A percentile compares a stretch with the other conserved stretches of the same genome.
These are phyloP conservation scores for Falcaria lacertinaria DNA, from an alignment of 2,888 invertebrate genomes.

Conservation along the genomic window DNA sequence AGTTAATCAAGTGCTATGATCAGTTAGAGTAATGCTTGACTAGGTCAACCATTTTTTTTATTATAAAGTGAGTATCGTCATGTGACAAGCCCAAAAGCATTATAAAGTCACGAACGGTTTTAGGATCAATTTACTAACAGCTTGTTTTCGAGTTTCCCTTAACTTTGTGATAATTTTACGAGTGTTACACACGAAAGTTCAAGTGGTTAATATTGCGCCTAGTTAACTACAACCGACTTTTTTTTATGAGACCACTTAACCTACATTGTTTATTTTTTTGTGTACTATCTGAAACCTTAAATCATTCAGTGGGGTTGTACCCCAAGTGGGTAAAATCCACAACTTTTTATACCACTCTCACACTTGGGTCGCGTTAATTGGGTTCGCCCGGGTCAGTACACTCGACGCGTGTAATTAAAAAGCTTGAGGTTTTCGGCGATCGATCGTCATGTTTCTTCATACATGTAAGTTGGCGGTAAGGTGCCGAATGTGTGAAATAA, in stretches of 20 bases:
- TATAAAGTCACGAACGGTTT: conserved; percentile 31
- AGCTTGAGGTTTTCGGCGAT: background rate
- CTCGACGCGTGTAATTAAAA: background rate
- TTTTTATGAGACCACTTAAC: conserved; percentile 35
- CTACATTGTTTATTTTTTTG: conserved; percentile 33
- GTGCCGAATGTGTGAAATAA: too few relatives aligned
- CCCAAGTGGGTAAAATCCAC: conserved; percentile 16
- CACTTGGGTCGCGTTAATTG: background rate
- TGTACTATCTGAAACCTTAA: conserved; percentile 26
- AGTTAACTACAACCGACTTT: conserved; percentile 29
- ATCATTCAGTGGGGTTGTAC: conserved; percentile 19
- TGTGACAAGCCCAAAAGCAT: conserved; percentile 6
- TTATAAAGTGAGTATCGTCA: background rate
- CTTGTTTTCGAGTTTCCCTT: conserved; percentile 60
- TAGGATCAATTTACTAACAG: conserved; percentile 60
- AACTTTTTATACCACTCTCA: conserved; percentile 13
- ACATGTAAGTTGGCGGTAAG: background rate
- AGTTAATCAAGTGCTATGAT: too few relatives aligned
- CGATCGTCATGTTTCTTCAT: background rate
- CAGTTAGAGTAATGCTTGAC: too few relatives aligned
- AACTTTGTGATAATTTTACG: conserved; percentile 68
- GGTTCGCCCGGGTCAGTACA: background rate
- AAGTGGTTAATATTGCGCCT: conserved; percentile 39
- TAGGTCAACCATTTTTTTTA: background rate
- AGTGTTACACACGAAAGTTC: conserved; percentile 64